A percentile compares a stretch with the other conserved stretches of the same genome.
Evolutionary conservation across 2,797 vertebrate genomes (phyloP).

Genomic region (Aulostomus chinensis): DNA sequence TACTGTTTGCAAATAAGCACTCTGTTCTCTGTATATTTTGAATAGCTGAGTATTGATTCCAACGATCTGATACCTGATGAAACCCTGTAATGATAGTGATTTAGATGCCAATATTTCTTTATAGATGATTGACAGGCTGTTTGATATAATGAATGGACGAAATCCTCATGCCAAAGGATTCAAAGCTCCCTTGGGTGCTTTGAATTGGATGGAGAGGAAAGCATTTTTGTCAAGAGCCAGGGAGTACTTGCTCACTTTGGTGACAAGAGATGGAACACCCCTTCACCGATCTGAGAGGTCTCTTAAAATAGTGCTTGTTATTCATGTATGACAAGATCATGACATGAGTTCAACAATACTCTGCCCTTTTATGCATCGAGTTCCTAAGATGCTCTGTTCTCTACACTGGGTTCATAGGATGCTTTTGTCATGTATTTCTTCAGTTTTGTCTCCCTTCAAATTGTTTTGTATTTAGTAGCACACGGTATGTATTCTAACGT

Average conservation of each 20-base stretch:
- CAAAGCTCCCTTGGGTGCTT: slow-evolving; percentile 15
- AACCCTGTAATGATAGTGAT: no score
- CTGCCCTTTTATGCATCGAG: no score
- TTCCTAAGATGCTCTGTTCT: neutral
- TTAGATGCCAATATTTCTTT: slow-evolving; percentile 10
- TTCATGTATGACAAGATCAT: neutral
- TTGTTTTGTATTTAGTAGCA: no score
- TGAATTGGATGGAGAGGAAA: slow-evolving; percentile 5
- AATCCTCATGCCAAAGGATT: slow-evolving; percentile 29
- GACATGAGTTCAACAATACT: no score
- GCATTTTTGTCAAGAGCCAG: slow-evolving; percentile 11
- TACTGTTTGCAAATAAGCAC: no score
- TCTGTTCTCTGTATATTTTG: no score
- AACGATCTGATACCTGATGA: no score
- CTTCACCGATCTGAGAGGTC: slow-evolving; percentile 15
- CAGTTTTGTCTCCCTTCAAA: no score
- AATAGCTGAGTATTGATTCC: no score
- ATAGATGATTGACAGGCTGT: slow-evolving; percentile 27
- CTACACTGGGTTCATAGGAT: no score
- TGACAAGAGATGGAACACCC: slow-evolving; percentile 13
- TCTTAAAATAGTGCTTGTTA: neutral
- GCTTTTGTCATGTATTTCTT: no score
- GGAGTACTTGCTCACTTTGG: slow-evolving; percentile 11
- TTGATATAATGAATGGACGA: slow-evolving; percentile 24
- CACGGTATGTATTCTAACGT: no score